Percentiles rank a stretch among this genome's conserved stretches.
Evolutionary conservation across 30 jellyfish, hydroid and myxozoan genomes (phyloP).

Genomic region (Rhopilema esculentum): DNA sequence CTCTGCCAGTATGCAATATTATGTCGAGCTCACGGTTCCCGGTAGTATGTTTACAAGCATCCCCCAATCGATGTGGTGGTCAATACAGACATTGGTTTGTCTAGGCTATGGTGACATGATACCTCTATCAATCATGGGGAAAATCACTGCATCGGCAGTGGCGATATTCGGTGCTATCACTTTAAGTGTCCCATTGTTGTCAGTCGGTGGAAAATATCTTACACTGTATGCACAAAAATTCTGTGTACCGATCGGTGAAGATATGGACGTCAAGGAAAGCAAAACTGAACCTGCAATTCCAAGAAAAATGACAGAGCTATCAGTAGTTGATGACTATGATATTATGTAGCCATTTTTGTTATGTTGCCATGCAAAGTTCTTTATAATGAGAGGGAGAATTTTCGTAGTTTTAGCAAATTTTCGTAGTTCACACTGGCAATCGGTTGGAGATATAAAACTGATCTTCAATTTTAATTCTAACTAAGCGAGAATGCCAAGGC

Average conservation of each 20-base stretch:
- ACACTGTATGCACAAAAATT: slow-evolving; percentile 73
- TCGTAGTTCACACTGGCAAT: no score
- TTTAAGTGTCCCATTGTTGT: slow-evolving; percentile 82
- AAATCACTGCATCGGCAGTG: slow-evolving; percentile 70
- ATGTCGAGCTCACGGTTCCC: slow-evolving; percentile 59
- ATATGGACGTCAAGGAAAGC: slow-evolving; percentile 19
- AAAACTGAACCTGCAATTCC: neutral
- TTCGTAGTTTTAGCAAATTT: no score
- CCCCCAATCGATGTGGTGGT: slow-evolving; percentile 96
- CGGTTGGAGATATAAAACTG: no score
- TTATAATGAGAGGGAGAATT: no score
- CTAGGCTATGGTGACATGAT: slow-evolving; percentile 95
- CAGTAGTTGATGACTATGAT: neutral
- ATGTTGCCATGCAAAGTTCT: no score
- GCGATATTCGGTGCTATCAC: slow-evolving; percentile 94
- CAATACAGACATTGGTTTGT: slow-evolving; percentile 89
- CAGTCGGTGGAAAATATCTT: slow-evolving; percentile 86
- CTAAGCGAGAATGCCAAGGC: no score
- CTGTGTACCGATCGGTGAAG: slow-evolving; percentile 55
- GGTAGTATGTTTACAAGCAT: slow-evolving; percentile 75
- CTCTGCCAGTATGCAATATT: slow-evolving; percentile 79
- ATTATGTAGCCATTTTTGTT: neutral
- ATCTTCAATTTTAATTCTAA: no score
- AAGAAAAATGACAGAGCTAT: neutral
- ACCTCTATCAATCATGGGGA: slow-evolving; percentile 81